Evolutionary conservation across 2,797 vertebrate species (phyloP), one percentile per base, ranked within the genome.

Genomic region (Melanotaenia maccullochi): DNA sequence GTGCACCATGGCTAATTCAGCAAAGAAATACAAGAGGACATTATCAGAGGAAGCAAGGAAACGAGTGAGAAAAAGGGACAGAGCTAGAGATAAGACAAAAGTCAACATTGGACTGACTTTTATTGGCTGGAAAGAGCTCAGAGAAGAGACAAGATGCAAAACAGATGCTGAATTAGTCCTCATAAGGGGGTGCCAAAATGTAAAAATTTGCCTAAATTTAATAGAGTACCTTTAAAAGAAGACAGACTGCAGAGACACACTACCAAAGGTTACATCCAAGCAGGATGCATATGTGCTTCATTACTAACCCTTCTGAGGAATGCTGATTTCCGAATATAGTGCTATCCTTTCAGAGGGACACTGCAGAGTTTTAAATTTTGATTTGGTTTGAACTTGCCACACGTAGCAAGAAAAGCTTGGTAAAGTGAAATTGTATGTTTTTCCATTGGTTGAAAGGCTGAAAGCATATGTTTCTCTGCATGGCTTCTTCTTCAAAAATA

Each of bases 351-450:
- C 63, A 40, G 57, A 60, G 32, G 59, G 0, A 25, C 0, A 71
- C 18, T 13, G 24, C n/a, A 14, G 24, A 3, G 59, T 63, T 72
- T 74, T 28, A 55, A 68, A 68, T 30, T 75, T 60, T 68, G 12
- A 76, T 73, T 52, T 38, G 40, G 42, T 44, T 44, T 61, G 75
- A 54, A 75, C 33, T 25, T 18, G 8, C 42, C 63, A 55, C 24
- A 59, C 42, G 52, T 11, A 24, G 18, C 56, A 76, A 57, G 24
- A 65, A 24, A 2, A 64, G 32, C 49, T 52, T 35, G 14, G 60
- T n/a, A 7, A 75, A 69, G 75, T 71, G 20, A 13, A 84, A 67
- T 22, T 71, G 22, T 13, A 38, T 78, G 73, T 79, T 70, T 66
- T 65, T 66, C 55, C 11, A 20, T 6, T 20, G 6, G 16, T 6